phyloP scores from a whole-genome alignment of 2,113 vertebrate species.

The Bubo blakistoni region DNA sequence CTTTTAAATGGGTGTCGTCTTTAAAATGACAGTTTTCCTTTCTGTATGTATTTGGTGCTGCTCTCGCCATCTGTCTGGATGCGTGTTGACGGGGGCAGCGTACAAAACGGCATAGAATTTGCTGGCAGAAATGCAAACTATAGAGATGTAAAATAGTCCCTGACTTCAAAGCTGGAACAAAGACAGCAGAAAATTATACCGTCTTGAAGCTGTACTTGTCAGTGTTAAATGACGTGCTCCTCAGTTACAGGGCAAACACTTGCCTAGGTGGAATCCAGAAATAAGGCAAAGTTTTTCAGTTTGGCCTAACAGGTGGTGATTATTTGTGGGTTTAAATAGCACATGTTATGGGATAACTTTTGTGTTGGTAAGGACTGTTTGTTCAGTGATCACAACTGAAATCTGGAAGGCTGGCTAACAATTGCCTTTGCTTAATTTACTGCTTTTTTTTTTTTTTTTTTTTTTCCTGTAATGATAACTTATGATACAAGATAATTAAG shows the following conservation, averaged over 20 bases:
- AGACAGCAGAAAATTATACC: neutral
- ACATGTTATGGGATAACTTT: neutral
- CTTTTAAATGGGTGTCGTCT: neutral
- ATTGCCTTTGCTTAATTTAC: neutral
- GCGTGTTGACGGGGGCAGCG: neutral
- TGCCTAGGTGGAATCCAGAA: neutral
- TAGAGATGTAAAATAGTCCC: neutral
- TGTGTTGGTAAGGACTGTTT: neutral
- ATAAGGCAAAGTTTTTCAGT: neutral
- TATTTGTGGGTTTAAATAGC: neutral
- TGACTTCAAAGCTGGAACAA: neutral
- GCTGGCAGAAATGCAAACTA: neutral
- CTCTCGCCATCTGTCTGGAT: constrained; percentile 20
- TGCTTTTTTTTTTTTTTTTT: neutral
- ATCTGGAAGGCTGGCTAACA: neutral
- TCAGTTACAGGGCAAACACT: neutral
- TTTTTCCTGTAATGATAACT: neutral
- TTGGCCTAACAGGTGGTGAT: neutral
- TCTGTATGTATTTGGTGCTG: neutral
- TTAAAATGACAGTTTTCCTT: neutral
- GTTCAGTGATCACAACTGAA: neutral
- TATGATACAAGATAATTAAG: neutral
- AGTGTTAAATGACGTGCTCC: neutral
- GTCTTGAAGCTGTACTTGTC: neutral
- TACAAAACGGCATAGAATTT: neutral